A percentile compares a stretch with the other conserved stretches of the same genome.
Evolutionary conservation across 2,113 vertebrate genomes (phyloP).

Genomic region (Geococcyx californianus): DNA sequence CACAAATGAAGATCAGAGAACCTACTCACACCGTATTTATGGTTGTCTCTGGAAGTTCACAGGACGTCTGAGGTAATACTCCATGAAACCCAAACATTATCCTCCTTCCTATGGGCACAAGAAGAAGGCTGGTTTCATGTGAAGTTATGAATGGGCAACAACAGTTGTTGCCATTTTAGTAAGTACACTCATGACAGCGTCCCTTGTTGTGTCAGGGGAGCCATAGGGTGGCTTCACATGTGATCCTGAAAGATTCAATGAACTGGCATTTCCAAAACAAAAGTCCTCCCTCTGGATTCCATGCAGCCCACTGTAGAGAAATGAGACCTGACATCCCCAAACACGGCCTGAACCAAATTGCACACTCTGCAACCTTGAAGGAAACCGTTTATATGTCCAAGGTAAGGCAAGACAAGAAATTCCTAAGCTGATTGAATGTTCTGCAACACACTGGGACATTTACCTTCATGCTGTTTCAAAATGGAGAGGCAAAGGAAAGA

Average conservation of each 20-base stretch:
- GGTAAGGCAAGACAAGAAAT: not conserved
- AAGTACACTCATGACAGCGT: not conserved
- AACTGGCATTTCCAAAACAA: not conserved
- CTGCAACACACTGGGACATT: not conserved
- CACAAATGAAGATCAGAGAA: not conserved
- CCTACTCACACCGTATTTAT: not conserved
- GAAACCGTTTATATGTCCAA: not conserved
- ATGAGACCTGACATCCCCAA: fast-evolving
- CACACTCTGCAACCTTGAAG: not conserved
- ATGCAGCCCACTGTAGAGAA: not conserved
- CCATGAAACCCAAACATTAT: not conserved
- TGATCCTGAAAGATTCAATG: not conserved
- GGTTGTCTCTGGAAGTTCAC: not conserved
- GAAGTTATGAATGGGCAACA: not conserved
- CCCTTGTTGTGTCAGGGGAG: not conserved
- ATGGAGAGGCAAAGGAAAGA: not conserved
- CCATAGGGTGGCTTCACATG: not conserved
- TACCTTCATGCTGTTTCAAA: not conserved
- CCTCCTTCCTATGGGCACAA: not conserved
- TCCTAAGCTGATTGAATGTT: not conserved
- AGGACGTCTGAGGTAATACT: not conserved
- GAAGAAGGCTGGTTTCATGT: not conserved
- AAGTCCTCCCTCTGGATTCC: not conserved
- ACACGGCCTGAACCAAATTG: not conserved
- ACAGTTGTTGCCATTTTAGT: not conserved